These are phyloP conservation scores for Lamellibrachia luymesi DNA, from an alignment of 1,140 invertebrate species.

Conservation along the genomic window DNA sequence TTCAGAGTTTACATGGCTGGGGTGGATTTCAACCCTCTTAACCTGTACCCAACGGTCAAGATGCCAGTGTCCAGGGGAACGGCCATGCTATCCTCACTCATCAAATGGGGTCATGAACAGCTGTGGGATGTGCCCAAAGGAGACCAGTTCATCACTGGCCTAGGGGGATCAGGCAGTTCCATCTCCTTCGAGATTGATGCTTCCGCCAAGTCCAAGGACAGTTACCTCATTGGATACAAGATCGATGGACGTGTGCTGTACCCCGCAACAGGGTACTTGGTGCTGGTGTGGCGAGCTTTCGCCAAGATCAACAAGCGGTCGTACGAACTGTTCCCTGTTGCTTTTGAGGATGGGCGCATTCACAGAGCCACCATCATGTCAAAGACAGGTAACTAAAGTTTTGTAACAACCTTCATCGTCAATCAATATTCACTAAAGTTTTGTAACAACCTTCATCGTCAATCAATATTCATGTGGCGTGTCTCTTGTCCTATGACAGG, in stretches of 20 bases:
- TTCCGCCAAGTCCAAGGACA: constrained; percentile 67
- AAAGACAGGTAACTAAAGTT: constrained; percentile 64
- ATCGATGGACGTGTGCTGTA: constrained; percentile 93
- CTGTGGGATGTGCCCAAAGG: constrained; percentile 57
- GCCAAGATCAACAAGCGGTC: constrained; percentile 78
- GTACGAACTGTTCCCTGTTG: constrained; percentile 76
- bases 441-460: no score
- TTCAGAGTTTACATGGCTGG: constrained; percentile 76
- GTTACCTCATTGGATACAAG: constrained; percentile 81
- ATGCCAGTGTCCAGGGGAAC: constrained; percentile 90
- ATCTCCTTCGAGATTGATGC: constrained; percentile 78
- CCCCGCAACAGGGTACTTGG: constrained; percentile 93
- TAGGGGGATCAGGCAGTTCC: constrained; percentile 52
- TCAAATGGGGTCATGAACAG: constrained; percentile 88
- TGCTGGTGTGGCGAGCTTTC: constrained; percentile 88
- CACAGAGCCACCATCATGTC: constrained; percentile 88
- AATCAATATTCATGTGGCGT: no score
- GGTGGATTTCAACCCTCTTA: constrained; percentile 69
- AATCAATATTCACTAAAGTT: no score
- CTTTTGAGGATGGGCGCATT: constrained; percentile 85
- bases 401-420: no score
- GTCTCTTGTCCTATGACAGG: no score
- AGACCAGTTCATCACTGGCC: constrained; percentile 42
- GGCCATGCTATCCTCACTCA: constrained; percentile 78
- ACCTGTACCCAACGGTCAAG: constrained; percentile 70